Evolutionary conservation across 30 jellyfish, hydroid and myxozoan species (phyloP).

Genomic region (Pseudorhiza aurosa): DNA sequence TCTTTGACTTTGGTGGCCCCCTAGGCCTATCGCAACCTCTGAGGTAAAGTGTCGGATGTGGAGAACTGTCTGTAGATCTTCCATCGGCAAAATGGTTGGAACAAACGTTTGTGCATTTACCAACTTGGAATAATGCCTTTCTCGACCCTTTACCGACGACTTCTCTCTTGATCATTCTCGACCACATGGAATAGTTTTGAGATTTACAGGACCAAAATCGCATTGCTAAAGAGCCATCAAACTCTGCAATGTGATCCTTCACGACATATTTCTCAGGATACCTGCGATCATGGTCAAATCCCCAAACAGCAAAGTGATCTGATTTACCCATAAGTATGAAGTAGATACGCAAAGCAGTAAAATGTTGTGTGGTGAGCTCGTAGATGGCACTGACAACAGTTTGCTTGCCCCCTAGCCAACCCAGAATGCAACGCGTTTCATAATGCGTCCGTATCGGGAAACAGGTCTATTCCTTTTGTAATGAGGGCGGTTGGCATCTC

Average conservation of each 20-base stretch:
- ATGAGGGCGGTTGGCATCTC: too few relatives aligned
- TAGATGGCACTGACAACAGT: too few relatives aligned
- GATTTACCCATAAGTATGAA: slow-evolving; percentile 5
- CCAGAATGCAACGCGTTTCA: too few relatives aligned
- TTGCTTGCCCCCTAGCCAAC: too few relatives aligned
- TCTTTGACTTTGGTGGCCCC: slow-evolving; percentile 14
- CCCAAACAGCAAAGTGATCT: slow-evolving; percentile 39
- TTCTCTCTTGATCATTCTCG: slow-evolving; percentile 25
- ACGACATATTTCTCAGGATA: slow-evolving; percentile 26
- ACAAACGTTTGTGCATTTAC: slow-evolving; percentile 21
- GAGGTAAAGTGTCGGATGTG: slow-evolving; percentile 29
- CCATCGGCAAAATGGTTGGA: slow-evolving; percentile 32
- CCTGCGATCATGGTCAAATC: slow-evolving; percentile 40
- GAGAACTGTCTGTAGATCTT: slow-evolving; percentile 20
- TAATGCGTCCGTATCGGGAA: too few relatives aligned
- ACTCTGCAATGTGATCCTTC: slow-evolving; percentile 17
- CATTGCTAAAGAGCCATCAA: slow-evolving; percentile 12
- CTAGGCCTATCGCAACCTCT: slow-evolving; percentile 29
- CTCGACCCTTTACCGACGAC: slow-evolving; percentile 10
- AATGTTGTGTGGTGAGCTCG: too few relatives aligned
- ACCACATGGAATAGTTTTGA: slow-evolving; percentile 12
- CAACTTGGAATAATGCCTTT: slow-evolving; percentile 5
- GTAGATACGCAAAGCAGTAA: too few relatives aligned
- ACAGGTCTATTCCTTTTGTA: too few relatives aligned
- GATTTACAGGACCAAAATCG: slow-evolving; percentile 33